Percentiles rank a stretch among this genome's conserved stretches.
Conservation (phyloP, 2,888 invertebrate genomes). For the Helleia helle region DNA sequence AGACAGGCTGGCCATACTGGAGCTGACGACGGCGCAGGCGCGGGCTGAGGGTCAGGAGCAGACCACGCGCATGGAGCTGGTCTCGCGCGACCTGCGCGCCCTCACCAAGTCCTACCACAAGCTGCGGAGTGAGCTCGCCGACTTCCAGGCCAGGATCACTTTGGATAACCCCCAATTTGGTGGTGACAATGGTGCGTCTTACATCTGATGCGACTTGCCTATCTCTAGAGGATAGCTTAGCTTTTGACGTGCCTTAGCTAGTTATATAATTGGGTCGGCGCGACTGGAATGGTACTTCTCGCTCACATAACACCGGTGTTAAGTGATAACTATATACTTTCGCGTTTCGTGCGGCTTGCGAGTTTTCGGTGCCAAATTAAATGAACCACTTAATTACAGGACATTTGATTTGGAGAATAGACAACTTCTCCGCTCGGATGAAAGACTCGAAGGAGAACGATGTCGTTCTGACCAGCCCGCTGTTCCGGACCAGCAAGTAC, state of each 20-base stretch:
- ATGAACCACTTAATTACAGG: too few species aligned
- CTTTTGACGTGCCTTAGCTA: too few species aligned
- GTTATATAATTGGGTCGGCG: too few species aligned
- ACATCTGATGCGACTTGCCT: too few species aligned
- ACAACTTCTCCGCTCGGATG: conserved; percentile 77
- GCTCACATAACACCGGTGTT: too few species aligned
- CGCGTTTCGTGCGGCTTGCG: too few species aligned
- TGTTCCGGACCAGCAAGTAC: conserved; percentile 80
- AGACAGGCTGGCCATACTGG: conserved; percentile 59
- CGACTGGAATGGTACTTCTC: too few species aligned
- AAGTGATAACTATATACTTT: too few species aligned
- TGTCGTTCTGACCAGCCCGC: conserved; percentile 76
- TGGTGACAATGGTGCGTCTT: conserved; percentile 46
- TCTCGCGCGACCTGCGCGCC: conserved; percentile 50
- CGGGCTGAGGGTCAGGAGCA: conserved; percentile 54
- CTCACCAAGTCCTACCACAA: conserved; percentile 61
- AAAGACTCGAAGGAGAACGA: conserved; percentile 79
- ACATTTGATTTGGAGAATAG: conserved; percentile 81
- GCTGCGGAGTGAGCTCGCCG: conserved; percentile 50
- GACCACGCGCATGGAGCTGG: conserved; percentile 37
- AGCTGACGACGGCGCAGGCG: conserved; percentile 66
- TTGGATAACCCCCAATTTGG: conserved; percentile 45
- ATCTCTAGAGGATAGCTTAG: too few species aligned
- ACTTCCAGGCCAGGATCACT: conserved; percentile 50
- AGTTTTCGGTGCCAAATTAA: too few species aligned